phyloP scores from a whole-genome alignment of 2,797 vertebrate genomes.

The Eupleurogrammus muticus region DNA sequence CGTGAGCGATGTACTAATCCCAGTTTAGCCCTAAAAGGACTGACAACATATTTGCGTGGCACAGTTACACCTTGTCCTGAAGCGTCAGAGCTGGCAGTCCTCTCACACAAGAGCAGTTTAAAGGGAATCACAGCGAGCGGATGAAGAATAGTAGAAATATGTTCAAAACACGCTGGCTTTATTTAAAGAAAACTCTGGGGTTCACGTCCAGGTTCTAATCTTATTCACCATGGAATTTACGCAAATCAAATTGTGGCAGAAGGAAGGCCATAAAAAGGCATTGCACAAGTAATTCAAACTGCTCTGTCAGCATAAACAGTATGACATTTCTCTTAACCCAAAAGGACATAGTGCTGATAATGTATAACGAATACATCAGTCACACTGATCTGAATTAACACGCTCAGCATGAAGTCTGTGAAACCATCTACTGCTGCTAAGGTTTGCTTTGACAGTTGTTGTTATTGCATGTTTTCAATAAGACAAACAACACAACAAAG shows the following conservation, averaged over 20 bases:
- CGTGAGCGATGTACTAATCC: conserved; percentile 68
- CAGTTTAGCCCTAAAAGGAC: conserved; percentile 70
- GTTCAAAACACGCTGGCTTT: neutral
- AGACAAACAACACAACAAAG: neutral
- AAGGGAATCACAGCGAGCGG: neutral
- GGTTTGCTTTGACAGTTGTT: neutral
- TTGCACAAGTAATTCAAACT: neutral
- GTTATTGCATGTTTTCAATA: neutral
- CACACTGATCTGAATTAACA: neutral
- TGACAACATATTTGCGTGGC: conserved; percentile 43
- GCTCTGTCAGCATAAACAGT: neutral
- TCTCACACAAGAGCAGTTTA: neutral
- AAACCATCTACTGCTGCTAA: neutral
- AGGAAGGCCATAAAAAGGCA: neutral
- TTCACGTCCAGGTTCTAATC: conserved; percentile 4
- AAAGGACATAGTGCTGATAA: neutral
- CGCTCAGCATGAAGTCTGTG: neutral
- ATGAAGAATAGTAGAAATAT: neutral
- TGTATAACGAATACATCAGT: neutral
- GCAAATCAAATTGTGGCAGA: conserved; percentile 16
- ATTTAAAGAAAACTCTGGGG: neutral
- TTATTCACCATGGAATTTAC: neutral
- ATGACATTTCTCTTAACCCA: neutral
- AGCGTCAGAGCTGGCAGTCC: conserved; percentile 16
- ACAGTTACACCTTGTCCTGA: conserved; percentile 44